Conservation (phyloP, 1,140 invertebrate species). For the Myzus persicae region DNA sequence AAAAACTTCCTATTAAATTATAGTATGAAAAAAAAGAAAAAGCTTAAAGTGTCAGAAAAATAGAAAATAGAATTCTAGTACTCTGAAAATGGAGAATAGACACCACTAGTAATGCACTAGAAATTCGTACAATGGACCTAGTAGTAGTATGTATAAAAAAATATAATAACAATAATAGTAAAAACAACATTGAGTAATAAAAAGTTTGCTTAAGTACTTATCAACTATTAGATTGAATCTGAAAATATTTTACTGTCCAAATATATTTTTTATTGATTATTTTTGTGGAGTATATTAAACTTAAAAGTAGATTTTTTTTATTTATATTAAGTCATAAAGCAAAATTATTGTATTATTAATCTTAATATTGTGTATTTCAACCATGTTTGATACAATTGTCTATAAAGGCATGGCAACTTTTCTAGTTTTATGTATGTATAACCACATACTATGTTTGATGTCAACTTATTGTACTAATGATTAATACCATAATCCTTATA, state of each 20-base stretch:
- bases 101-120: neutral
- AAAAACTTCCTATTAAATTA: neutral
- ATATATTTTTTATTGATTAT: neutral
- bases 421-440: neutral
- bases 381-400: neutral
- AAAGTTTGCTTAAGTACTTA: neutral
- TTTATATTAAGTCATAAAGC: neutral
- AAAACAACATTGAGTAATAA: neutral
- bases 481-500: no score
- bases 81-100: neutral
- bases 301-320: neutral
- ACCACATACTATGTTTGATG: neutral
- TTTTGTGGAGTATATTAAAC: neutral
- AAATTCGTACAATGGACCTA: neutral
- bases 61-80: neutral
- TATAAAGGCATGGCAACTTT: no score
- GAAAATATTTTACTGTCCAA: neutral
- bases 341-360: neutral
- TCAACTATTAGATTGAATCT: neutral
- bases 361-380: neutral
- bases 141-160: neutral
- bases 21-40: neutral
- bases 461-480: no score
- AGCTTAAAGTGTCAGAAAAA: neutral
- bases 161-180: no score